A percentile compares a stretch with the other conserved stretches of the same genome.
phyloP scores from a whole-genome alignment of 2,888 invertebrate species.

The Tetragnatha montana region DNA sequence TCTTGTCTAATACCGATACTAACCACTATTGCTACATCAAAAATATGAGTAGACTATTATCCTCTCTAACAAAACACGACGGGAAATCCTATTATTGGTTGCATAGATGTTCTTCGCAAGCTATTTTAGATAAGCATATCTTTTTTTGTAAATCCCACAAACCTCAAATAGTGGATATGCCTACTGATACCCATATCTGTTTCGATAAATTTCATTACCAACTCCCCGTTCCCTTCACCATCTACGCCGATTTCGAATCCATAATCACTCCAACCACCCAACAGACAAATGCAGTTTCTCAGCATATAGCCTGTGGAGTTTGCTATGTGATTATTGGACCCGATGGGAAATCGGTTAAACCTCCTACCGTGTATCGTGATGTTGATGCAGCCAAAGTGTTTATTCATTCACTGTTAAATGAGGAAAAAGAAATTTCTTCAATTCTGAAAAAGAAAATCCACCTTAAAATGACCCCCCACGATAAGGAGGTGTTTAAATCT shows the following conservation, averaged over 20 bases:
- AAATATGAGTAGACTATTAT: constrained; percentile 16
- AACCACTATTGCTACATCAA: constrained; percentile 27
- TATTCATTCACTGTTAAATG: neutral
- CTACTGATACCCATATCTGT: neutral
- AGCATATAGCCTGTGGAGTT: neutral
- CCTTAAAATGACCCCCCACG: neutral
- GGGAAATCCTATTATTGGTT: constrained; percentile 12
- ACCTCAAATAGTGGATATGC: neutral
- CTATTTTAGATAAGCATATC: neutral
- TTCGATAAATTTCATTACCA: constrained; percentile 15
- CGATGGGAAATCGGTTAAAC: neutral
- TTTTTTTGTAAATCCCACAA: neutral
- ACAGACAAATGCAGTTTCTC: neutral
- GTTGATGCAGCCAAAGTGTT: constrained; percentile 8
- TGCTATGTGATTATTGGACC: neutral
- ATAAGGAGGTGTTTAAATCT: neutral
- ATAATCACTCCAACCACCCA: neutral
- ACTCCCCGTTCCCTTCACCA: neutral
- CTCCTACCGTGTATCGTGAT: neutral
- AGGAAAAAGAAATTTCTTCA: constrained; percentile 7
- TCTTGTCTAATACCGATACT: neutral
- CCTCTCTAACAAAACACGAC: neutral
- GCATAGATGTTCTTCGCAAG: constrained; percentile 3
- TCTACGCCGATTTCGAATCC: neutral
- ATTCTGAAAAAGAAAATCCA: too few relatives aligned